Base-by-base conservation (phyloP, 2,113 vertebrate species). In the Dolichotis patagonum region DNA sequence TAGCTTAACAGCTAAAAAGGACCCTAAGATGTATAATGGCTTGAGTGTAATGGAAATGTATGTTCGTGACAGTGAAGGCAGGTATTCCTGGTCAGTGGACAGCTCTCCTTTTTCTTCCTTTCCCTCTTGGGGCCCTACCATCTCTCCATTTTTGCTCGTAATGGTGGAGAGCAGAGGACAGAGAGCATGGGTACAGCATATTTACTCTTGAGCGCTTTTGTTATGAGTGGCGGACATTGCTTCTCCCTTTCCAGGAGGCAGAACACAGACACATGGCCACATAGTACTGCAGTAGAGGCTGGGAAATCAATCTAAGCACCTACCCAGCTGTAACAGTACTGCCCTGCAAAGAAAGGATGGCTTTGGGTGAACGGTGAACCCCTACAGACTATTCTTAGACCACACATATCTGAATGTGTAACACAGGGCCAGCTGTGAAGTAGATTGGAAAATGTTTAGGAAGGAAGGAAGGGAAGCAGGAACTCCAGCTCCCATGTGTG, bases 361-460 rank as follows among this genome's bases (percentile, higher is more conserved):
- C 35, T 69, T 78, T 2, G 13, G 28, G 13, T 85, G 63, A 49
- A 41, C 14, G n/a, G 10, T 10, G 26, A 16, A 46, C 63, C 17
- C 60, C 35, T 78, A 54, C 9, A 43, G 35, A 89, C 65, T 46
- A 87, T 71, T 87, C 67, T 78, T 35, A 73, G 41, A 58, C 13
- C 24, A 85, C 43, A 96, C 14, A 35, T n/a, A 60, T 91, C 54
- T 46, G 12, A 69, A 9, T 26, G 85, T 38, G 17, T 75, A 56
- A 73, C 86, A 75, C 1, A 49, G 62, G 26, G 28, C n/a, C 52
- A 54, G 46, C 28, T 38, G 52, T 71, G 28, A 46, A 52, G 30
- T 83, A 43, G 83, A 26, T n/a, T 93, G 87, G 78, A 12, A 88
- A 88, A 85, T 91, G 60, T 58, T 85, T 86, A 28, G 8, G 78